Conservation (phyloP, 2,888 invertebrate species). For the Clunio marinus region DNA sequence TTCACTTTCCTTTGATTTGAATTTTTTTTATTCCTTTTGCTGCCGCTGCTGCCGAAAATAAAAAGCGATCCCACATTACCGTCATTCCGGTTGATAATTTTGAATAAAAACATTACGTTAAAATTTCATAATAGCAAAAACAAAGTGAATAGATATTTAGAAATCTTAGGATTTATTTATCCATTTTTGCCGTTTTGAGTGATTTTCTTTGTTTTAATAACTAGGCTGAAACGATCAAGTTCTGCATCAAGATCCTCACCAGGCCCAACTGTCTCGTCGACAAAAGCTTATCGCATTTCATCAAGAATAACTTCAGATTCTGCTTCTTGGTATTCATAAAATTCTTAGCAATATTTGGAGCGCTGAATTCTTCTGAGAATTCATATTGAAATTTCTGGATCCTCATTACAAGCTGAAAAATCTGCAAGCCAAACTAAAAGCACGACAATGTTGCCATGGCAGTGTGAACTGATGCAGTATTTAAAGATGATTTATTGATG, state of each 20-base stretch:
- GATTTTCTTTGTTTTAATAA: too few relatives aligned
- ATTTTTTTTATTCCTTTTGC: neutral
- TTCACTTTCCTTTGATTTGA: conserved; percentile 5
- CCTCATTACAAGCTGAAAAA: conserved; percentile 43
- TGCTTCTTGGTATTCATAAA: conserved; percentile 43
- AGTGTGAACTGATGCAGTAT: conserved; percentile 49
- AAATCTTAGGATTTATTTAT: too few relatives aligned
- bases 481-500: conserved; percentile 49
- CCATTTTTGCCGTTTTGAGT: too few relatives aligned
- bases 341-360: conserved; percentile 43
- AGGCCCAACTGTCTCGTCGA: too few relatives aligned
- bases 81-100: too few relatives aligned
- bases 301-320: conserved; percentile 43
- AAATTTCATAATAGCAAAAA: too few relatives aligned
- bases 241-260: conserved; percentile 42
- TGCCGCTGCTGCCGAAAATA: too few relatives aligned
- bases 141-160: too few relatives aligned
- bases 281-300: too few relatives aligned
- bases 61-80: too few relatives aligned
- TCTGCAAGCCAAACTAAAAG: conserved; percentile 48
- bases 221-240: conserved; percentile 40
- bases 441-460: conserved; percentile 48
- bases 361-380: conserved; percentile 40
- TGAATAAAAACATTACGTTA: too few relatives aligned
- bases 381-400: conserved; percentile 6